A percentile compares a stretch with the other conserved stretches of the same genome.
phyloP scores from a whole-genome alignment of 2,797 vertebrate genomes.

The Pseudomugil gertrudae region DNA sequence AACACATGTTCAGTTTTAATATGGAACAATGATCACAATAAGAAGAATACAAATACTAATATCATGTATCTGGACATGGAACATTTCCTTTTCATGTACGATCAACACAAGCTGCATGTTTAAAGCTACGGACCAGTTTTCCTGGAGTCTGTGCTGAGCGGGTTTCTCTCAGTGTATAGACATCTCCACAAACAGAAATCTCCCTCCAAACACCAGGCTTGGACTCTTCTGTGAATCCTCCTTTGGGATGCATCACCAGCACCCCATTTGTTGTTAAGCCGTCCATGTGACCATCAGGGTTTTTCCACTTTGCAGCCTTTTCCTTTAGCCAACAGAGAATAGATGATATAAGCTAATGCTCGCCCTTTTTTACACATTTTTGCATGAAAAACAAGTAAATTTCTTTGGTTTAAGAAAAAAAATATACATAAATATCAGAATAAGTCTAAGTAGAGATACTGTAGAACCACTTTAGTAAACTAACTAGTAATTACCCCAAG shows the following conservation, averaged over 20 bases:
- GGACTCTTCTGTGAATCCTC: constrained; percentile 96
- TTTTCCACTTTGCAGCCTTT: constrained; percentile 99
- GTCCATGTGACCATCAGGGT: constrained; percentile 98
- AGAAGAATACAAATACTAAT: background rate
- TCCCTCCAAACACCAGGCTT: constrained; percentile 96
- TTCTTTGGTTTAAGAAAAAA: constrained; percentile 9
- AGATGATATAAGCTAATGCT: constrained; percentile 24
- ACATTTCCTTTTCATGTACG: background rate
- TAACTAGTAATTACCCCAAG: constrained; percentile 89
- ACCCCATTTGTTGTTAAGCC: constrained; percentile 97
- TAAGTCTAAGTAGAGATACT: background rate
- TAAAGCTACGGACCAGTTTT: constrained; percentile 87
- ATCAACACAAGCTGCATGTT: background rate
- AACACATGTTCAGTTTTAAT: constrained; percentile 4
- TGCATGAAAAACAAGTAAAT: background rate
- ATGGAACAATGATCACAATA: no score
- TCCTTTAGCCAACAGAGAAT: constrained; percentile 81
- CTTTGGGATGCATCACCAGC: constrained; percentile 96
- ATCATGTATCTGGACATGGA: background rate
- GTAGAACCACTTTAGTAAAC: background rate
- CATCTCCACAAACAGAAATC: constrained; percentile 97
- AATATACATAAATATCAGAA: background rate
- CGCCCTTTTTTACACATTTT: constrained; percentile 9
- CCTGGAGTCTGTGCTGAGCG: constrained; percentile 96
- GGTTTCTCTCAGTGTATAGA: constrained; percentile 96